These are phyloP conservation scores for Capitulum mitella DNA, from an alignment of 2,888 invertebrate genomes.

Conservation along the genomic window DNA sequence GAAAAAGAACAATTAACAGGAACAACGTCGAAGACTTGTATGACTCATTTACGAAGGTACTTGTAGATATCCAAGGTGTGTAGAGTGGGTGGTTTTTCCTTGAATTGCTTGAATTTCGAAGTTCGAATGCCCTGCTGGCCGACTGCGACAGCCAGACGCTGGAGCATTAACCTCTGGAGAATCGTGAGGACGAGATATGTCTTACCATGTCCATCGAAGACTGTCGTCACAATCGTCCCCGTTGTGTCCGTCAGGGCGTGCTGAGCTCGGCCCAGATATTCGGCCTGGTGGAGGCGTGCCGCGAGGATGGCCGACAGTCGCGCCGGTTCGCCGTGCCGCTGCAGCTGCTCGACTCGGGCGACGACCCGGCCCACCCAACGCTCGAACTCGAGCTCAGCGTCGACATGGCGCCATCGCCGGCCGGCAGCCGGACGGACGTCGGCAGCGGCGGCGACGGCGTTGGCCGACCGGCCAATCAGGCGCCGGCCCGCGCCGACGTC, in stretches of 20 bases:
- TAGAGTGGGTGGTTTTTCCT: too few relatives aligned
- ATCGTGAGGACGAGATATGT: too few relatives aligned
- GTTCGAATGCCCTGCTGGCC: too few relatives aligned
- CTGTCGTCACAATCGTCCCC: too few relatives aligned
- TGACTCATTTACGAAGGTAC: too few relatives aligned
- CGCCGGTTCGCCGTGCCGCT: conserved; percentile 14
- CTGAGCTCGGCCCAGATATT: conserved; percentile 3
- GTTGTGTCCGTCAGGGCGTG: background rate
- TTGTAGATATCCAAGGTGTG: too few relatives aligned
- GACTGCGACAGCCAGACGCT: too few relatives aligned
- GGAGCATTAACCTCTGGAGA: too few relatives aligned
- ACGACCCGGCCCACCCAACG: background rate
- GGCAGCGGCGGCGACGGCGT: background rate
- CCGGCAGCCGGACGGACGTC: background rate
- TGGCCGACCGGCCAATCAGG: background rate
- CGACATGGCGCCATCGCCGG: background rate
- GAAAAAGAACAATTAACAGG: too few relatives aligned
- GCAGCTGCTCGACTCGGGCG: background rate
- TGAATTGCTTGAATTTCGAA: too few relatives aligned
- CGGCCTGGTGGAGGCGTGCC: conserved; percentile 11
- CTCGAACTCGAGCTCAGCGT: background rate
- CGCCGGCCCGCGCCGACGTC: background rate
- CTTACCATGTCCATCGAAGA: too few relatives aligned
- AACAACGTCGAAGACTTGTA: too few relatives aligned
- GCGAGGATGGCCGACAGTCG: background rate